These are phyloP conservation scores for Hexactinellida sp. DNA, from an alignment of 37 sponge, comb jelly and placozoan species.

Conservation along the genomic window DNA sequence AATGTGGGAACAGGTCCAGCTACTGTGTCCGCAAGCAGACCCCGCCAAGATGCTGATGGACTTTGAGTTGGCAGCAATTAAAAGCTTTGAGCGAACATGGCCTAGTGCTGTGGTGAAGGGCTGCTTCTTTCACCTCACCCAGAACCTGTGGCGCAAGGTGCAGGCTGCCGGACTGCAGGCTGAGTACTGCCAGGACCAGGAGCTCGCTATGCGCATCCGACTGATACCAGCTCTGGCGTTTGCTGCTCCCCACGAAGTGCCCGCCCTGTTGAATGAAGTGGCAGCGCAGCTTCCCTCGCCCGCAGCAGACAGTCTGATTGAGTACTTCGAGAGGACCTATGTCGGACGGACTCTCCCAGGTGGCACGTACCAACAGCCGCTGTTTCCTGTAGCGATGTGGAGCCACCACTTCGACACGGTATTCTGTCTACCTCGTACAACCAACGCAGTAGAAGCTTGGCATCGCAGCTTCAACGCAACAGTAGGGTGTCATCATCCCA, in stretches of 20 bases:
- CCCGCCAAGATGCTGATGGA: neutral
- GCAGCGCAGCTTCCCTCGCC: neutral
- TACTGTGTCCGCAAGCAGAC: neutral
- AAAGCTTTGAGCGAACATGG: neutral
- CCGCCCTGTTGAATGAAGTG: neutral
- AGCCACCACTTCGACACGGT: neutral
- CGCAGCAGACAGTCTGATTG: neutral
- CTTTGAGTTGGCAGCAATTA: neutral
- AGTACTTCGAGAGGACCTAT: neutral
- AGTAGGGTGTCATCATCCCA: neutral
- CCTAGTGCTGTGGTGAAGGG: neutral
- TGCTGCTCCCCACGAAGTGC: neutral
- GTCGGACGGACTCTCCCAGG: neutral
- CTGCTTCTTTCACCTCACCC: neutral
- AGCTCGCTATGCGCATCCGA: neutral
- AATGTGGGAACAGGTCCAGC: neutral
- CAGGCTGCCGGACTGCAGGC: neutral
- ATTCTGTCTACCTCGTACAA: neutral
- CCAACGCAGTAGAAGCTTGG: neutral
- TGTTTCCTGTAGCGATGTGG: neutral
- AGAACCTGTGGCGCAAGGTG: neutral
- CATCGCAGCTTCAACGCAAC: constrained; percentile 9
- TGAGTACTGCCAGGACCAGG: neutral
- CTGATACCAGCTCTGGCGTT: neutral
- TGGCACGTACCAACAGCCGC: neutral